Percentiles rank a stretch among this genome's conserved stretches.
Evolutionary conservation across 1,140 invertebrate species (phyloP).

Genomic region (Bombyx mandarina): DNA sequence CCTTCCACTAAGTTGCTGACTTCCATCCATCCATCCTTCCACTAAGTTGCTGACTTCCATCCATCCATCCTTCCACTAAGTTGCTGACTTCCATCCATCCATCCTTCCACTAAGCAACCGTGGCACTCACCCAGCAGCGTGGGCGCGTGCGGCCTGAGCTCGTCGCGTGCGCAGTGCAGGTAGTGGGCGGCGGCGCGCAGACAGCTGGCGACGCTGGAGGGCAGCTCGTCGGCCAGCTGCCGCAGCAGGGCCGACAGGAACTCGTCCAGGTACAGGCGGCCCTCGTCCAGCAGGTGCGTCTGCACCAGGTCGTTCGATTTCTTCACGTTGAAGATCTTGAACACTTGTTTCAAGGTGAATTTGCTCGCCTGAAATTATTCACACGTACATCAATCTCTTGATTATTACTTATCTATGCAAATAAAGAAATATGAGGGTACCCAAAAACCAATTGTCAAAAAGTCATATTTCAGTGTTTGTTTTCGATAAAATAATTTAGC

Average conservation of each 20-base stretch:
- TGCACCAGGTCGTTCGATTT: slow-evolving; percentile 81
- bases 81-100: too few species aligned
- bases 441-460: too few species aligned
- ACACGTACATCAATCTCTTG: too few species aligned
- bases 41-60: too few species aligned
- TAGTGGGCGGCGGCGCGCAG: slow-evolving; percentile 80
- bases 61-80: too few species aligned
- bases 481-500: too few species aligned
- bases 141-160: slow-evolving; percentile 80
- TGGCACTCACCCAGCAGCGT: slow-evolving; percentile 74
- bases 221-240: slow-evolving; percentile 78
- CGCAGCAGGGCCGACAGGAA: slow-evolving; percentile 82
- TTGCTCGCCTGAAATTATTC: slow-evolving; percentile 76
- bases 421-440: too few species aligned
- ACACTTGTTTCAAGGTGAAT: slow-evolving; percentile 77
- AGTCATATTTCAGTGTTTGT: too few species aligned
- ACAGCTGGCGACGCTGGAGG: slow-evolving; percentile 76
- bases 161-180: slow-evolving; percentile 79
- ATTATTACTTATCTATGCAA: too few species aligned
- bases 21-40: too few species aligned
- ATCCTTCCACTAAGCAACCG: too few species aligned
- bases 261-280: slow-evolving; percentile 77
- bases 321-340: slow-evolving; percentile 75
- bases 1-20: too few species aligned
- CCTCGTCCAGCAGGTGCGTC: slow-evolving; percentile 79